Percentiles rank a stretch among this genome's conserved stretches.
phyloP scores from a whole-genome alignment of 1,140 invertebrate species.

The Calycopis cecrops region DNA sequence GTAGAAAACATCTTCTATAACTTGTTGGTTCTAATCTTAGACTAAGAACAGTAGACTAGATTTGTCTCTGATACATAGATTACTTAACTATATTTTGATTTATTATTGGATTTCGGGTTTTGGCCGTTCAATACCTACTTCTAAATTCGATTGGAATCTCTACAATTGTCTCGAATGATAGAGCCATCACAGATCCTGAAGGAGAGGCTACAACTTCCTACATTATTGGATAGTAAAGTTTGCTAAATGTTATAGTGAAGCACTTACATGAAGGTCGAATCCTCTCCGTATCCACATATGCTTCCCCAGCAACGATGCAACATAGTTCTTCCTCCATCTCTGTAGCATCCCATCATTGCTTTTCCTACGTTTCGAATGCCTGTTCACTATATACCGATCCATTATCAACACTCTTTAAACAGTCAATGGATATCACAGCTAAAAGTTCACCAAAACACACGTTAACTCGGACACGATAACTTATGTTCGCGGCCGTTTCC shows the following conservation, averaged over 20 bases:
- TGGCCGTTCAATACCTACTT: no score
- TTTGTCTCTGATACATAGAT: no score
- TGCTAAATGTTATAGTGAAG: neutral
- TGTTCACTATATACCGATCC: conserved; percentile 58
- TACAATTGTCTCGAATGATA: no score
- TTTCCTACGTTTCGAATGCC: conserved; percentile 54
- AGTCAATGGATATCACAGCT: conserved; percentile 31
- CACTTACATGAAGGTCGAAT: conserved; percentile 65
- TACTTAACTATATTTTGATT: no score
- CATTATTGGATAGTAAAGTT: no score
- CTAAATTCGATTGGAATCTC: no score
- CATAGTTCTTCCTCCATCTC: conserved; percentile 56
- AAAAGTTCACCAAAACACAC: neutral
- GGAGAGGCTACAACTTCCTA: no score
- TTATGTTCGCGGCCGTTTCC: conserved; percentile 36
- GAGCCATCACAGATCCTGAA: no score
- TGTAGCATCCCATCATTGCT: conserved; percentile 52
- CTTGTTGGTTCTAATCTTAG: no score
- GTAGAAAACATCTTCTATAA: no score
- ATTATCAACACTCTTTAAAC: conserved; percentile 36
- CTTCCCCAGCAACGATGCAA: conserved; percentile 40
- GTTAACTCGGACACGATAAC: conserved; percentile 23
- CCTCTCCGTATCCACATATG: conserved; percentile 53
- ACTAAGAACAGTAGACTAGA: no score
- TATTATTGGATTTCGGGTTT: no score